Base-by-base conservation (phyloP, 2,797 vertebrate species). In the Hypotaenidia philippensis region DNA sequence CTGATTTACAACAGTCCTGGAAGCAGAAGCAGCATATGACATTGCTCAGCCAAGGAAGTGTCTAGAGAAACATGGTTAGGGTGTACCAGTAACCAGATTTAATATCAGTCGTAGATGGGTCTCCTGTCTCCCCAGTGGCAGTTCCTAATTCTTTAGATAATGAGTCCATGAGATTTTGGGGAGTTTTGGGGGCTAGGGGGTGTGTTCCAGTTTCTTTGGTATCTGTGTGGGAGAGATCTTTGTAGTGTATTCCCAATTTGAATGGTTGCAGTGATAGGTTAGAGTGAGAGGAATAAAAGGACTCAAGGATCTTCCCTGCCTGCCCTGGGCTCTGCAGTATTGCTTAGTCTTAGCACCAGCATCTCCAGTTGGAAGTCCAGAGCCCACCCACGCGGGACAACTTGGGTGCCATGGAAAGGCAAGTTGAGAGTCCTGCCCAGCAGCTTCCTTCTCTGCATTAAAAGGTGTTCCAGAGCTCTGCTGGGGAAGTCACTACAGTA, bases 151-250 rank as follows among this genome's bases (percentile, higher is more conserved):
- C n/a, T 59, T 3, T 69, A 29, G 70, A 34, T 63, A 63, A 64
- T 2, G 8, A 78, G 38, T 74, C 38, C 26, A 0, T 34, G 44
- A 19, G 9, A 31, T 59, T 40, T 53, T 38, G 0, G 0, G 5
- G 53, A 19, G 41, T 44, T 44, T 44, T 19, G 18, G 20, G 45
- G 61, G 13, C 14, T 60, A 20, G 61, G 31, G 49, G 27, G 25
- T 50, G 65, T 55, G 63, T 82, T 68, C 50, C 34, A 11, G 1
- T 71, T 69, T 52, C 38, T 40, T 40, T 40, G 38, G 38, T 40
- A 40, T 40, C 38, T 40, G 38, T 13, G 12, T 40, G 38, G 38
- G 38, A 40, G 38, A 40, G 13, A 40, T 40, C 38, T 40, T 40
- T 40, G 38, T 40, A 40, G 38, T 40, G 38, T 40, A 40, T 40